phyloP scores from a whole-genome alignment of 2,797 vertebrate genomes.

The Eutrigla gurnardus region DNA sequence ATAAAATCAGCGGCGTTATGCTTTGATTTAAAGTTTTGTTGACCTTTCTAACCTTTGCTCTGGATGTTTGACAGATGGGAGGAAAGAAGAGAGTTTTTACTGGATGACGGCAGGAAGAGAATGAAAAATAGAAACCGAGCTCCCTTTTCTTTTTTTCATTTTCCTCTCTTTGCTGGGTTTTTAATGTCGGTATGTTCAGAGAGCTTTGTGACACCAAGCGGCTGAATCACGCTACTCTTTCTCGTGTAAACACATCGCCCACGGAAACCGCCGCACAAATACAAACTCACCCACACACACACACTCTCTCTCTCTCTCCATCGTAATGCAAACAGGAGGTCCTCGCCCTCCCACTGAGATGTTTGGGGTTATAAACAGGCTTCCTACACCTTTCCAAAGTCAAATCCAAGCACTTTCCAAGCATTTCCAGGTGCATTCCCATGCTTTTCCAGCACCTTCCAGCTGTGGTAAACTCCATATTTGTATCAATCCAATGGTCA shows the following conservation, averaged over 20 bases:
- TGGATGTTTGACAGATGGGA: constrained; percentile 55
- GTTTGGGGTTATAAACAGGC: constrained; percentile 12
- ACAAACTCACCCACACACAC: constrained; percentile 44
- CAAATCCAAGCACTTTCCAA: too few relatives aligned
- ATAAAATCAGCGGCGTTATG: not conserved
- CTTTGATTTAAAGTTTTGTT: not conserved
- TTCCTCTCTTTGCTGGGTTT: not conserved
- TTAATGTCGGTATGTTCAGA: constrained; percentile 22
- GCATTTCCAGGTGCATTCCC: too few relatives aligned
- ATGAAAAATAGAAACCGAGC: not conserved
- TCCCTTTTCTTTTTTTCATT: not conserved
- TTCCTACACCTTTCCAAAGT: too few relatives aligned
- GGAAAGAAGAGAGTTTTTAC: constrained; percentile 13
- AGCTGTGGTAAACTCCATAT: too few relatives aligned
- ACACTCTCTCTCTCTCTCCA: constrained; percentile 10
- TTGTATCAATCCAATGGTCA: too few relatives aligned
- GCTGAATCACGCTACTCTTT: constrained; percentile 47
- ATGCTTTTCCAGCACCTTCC: too few relatives aligned
- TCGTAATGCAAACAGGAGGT: constrained; percentile 4
- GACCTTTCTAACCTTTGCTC: constrained; percentile 6
- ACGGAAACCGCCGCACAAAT: constrained; percentile 42
- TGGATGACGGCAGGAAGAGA: not conserved
- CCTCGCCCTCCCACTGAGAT: constrained; percentile 3
- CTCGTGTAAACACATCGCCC: constrained; percentile 37
- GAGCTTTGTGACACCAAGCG: constrained; percentile 25